Evolutionary conservation across 2,797 vertebrate species (phyloP).

Genomic region (Alfaro cultratus): DNA sequence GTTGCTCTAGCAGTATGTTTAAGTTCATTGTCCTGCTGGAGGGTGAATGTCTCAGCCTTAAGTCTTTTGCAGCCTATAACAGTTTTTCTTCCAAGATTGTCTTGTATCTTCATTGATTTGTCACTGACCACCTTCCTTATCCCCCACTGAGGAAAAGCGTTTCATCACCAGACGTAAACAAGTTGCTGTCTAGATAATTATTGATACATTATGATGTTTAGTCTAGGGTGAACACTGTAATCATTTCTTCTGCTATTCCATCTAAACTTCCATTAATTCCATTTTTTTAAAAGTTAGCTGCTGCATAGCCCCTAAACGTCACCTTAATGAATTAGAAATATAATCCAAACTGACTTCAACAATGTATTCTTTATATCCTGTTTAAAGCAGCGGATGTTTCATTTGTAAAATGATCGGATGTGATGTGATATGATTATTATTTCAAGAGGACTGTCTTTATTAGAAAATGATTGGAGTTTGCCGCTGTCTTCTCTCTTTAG

Average conservation of each 20-base stretch:
- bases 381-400: background rate
- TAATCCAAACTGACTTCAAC: background rate
- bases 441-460: conserved; percentile 5
- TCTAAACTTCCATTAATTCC: background rate
- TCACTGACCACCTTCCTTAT: background rate
- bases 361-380: background rate
- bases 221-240: background rate
- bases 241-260: background rate
- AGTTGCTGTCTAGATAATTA: background rate
- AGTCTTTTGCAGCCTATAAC: background rate
- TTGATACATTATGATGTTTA: background rate
- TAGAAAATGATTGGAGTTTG: conserved; percentile 3
- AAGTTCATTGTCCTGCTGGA: background rate
- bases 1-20: background rate
- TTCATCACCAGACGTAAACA: background rate
- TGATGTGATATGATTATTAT: background rate
- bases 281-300: background rate
- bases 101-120: background rate
- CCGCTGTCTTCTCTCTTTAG: background rate
- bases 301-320: background rate
- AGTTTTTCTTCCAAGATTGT: background rate
- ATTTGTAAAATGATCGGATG: background rate
- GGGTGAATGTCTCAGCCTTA: background rate
- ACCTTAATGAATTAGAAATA: background rate
- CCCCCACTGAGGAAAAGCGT: background rate